Evolutionary conservation across 2,888 invertebrate genomes (phyloP).

Genomic region (Scaptodrosophila latifasciaeformis): DNA sequence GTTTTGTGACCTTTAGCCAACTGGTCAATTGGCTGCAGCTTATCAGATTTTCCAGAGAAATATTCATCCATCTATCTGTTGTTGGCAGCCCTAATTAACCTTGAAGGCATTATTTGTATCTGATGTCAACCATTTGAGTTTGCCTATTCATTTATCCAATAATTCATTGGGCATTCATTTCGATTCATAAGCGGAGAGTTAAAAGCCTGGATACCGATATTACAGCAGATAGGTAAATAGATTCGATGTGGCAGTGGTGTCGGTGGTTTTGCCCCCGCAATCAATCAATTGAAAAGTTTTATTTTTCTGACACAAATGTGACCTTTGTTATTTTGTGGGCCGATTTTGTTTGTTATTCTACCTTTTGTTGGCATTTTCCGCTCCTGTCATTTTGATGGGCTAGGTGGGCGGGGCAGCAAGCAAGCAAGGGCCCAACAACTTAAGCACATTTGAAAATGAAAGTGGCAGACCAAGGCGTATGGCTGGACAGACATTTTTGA

Average conservation of each 20-base stretch:
- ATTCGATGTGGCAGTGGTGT: no score
- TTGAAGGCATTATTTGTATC: constrained; percentile 45
- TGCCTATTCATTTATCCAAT: no score
- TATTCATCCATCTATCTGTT: constrained; percentile 9
- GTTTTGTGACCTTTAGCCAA: constrained; percentile 27
- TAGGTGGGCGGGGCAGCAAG: not conserved
- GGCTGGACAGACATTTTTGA: constrained; percentile 45
- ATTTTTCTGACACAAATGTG: constrained; percentile 42
- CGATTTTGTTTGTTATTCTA: constrained; percentile 18
- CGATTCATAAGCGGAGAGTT: no score
- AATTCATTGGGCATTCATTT: no score
- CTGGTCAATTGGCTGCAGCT: constrained; percentile 8
- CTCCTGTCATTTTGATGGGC: constrained; percentile 42
- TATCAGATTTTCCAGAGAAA: constrained; percentile 4
- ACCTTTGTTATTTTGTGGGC: constrained; percentile 52
- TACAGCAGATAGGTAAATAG: no score
- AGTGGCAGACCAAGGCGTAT: constrained; percentile 41
- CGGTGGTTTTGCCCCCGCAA: no score
- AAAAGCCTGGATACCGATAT: no score
- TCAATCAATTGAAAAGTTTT: constrained; percentile 62
- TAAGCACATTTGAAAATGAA: constrained; percentile 46
- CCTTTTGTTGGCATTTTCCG: constrained; percentile 46
- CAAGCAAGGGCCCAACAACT: not conserved
- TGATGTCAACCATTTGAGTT: constrained; percentile 28
- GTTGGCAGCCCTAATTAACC: constrained; percentile 49